These are phyloP conservation scores for Hydrolagus colliei DNA, from an alignment of 2,797 vertebrate species.

Conservation along the genomic window DNA sequence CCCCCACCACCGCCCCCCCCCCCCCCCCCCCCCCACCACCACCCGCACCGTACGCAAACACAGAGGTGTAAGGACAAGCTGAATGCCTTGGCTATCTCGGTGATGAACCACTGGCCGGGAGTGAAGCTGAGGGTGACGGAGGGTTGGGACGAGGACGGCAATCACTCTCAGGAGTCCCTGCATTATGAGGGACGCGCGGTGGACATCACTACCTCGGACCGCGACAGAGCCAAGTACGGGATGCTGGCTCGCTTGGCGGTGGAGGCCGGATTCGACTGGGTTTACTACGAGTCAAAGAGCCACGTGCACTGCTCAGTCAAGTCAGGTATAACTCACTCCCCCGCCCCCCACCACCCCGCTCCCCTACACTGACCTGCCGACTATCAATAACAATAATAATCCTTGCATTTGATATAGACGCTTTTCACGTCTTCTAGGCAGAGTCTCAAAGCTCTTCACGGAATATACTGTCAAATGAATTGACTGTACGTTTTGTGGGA, in stretches of 20 bases:
- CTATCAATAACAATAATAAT: no score
- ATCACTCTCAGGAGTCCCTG: slow-evolving; percentile 89
- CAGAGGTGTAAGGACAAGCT: slow-evolving; percentile 97
- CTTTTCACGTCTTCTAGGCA: no score
- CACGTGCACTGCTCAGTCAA: slow-evolving; percentile 97
- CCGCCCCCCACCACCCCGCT: no score
- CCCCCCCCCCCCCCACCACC: no score
- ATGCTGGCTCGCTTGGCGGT: slow-evolving; percentile 91
- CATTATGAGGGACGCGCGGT: slow-evolving; percentile 93
- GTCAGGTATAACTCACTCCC: slow-evolving; percentile 66
- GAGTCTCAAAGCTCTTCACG: no score
- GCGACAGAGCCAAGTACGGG: slow-evolving; percentile 88
- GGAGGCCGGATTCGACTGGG: slow-evolving; percentile 97
- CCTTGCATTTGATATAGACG: no score
- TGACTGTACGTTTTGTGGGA: no score
- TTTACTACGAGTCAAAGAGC: slow-evolving; percentile 94
- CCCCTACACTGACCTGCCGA: no score
- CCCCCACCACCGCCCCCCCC: background rate
- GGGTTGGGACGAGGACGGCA: slow-evolving; percentile 96
- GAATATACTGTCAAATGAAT: no score
- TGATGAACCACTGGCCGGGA: slow-evolving; percentile 97
- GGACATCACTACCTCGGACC: slow-evolving; percentile 95
- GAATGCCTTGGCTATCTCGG: slow-evolving; percentile 93
- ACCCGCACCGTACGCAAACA: no score
- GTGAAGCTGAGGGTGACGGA: slow-evolving; percentile 94